A percentile compares a stretch with the other conserved stretches of the same genome.
These are phyloP conservation scores for Papilio aristodemus DNA, from an alignment of 1,140 invertebrate genomes.

Conservation along the genomic window DNA sequence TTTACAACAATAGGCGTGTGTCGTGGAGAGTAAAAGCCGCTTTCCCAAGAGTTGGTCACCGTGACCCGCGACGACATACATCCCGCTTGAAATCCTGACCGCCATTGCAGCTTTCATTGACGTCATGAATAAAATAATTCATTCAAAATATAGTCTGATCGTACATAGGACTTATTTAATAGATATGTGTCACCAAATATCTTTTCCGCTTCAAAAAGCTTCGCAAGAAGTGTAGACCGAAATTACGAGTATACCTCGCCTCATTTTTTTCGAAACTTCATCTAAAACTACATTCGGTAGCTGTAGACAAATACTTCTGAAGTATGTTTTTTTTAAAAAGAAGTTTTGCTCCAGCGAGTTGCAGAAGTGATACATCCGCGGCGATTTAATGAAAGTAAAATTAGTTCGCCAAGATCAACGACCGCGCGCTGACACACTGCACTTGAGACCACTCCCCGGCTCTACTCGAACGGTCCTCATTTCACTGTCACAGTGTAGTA, in stretches of 20 bases:
- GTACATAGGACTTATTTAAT: too few relatives aligned
- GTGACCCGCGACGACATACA: conserved; percentile 73
- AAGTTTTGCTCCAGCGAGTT: background rate
- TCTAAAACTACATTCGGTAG: too few relatives aligned
- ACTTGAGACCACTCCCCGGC: conserved; percentile 54
- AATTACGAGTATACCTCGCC: too few relatives aligned
- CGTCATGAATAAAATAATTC: conserved; percentile 37
- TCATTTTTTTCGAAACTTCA: too few relatives aligned
- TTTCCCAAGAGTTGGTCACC: conserved; percentile 63
- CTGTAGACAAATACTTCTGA: too few relatives aligned
- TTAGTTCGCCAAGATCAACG: conserved; percentile 60
- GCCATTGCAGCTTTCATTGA: conserved; percentile 48
- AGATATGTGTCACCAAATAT: too few relatives aligned
- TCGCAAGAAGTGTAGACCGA: too few relatives aligned
- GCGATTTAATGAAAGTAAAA: conserved; percentile 74
- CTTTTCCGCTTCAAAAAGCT: too few relatives aligned
- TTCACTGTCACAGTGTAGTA: conserved; percentile 27
- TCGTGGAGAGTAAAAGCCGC: conserved; percentile 65
- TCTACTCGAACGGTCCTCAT: conserved; percentile 35
- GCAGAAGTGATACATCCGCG: conserved; percentile 26
- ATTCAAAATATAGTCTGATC: too few relatives aligned
- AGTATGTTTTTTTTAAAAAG: too few relatives aligned
- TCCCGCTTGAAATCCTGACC: conserved; percentile 69
- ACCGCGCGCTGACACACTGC: conserved; percentile 68
- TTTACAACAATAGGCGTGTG: conserved; percentile 66